Evolutionary conservation across 1,140 invertebrate species (phyloP).

Genomic region (Orussus abietinus): DNA sequence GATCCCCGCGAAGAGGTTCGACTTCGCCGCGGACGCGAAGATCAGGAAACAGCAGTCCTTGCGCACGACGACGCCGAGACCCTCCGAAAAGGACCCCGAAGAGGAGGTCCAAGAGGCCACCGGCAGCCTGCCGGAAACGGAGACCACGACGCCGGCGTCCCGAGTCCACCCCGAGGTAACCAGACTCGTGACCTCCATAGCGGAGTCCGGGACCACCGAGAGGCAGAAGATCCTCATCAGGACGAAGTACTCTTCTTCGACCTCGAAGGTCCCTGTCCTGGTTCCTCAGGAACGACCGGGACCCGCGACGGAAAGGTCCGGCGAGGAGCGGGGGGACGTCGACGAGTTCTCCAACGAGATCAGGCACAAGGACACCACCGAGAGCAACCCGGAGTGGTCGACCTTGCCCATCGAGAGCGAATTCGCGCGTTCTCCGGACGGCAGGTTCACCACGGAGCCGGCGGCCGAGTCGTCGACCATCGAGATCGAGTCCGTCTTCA

Average conservation of each 20-base stretch:
- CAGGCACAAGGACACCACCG: constrained; percentile 26
- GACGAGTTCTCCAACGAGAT: constrained; percentile 38
- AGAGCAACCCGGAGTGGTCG: constrained; percentile 37
- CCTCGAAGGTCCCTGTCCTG: constrained; percentile 36
- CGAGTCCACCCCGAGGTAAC: constrained; percentile 46
- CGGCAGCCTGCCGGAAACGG: constrained; percentile 13
- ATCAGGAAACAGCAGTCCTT: constrained; percentile 40
- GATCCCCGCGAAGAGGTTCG: constrained; percentile 46
- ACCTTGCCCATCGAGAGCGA: constrained; percentile 47
- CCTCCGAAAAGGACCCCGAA: background rate
- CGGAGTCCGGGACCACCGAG: constrained; percentile 51
- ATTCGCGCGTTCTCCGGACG: constrained; percentile 22
- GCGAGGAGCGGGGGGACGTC: constrained; percentile 16
- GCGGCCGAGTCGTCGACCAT: constrained; percentile 47
- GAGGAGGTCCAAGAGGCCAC: background rate
- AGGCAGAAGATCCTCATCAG: constrained; percentile 50
- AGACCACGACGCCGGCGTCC: constrained; percentile 27
- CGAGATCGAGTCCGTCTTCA: constrained; percentile 51
- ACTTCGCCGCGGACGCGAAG: constrained; percentile 43
- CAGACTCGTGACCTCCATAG: constrained; percentile 50
- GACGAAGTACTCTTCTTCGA: constrained; percentile 46
- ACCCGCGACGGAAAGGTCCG: constrained; percentile 8
- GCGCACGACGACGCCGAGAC: constrained; percentile 24
- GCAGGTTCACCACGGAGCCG: constrained; percentile 39
- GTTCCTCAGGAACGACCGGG: constrained; percentile 13